These are phyloP conservation scores for Phacellophora camtschatica DNA, from an alignment of 30 jellyfish, hydroid and myxozoan genomes.

Conservation along the genomic window DNA sequence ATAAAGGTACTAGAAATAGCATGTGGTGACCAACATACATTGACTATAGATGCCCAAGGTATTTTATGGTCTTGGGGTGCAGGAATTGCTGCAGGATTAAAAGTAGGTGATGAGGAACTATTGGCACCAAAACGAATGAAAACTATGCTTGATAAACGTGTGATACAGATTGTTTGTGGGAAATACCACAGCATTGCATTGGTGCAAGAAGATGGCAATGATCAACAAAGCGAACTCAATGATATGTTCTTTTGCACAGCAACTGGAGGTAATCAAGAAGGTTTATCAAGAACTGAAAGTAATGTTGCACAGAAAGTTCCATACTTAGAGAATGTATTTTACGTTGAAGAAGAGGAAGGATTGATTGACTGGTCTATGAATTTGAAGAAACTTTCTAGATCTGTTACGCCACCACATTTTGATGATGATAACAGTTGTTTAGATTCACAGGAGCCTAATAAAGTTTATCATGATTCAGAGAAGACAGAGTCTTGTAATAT, in stretches of 20 bases:
- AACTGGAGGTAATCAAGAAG: constrained; percentile 51
- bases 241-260: constrained; percentile 17
- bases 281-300: constrained; percentile 45
- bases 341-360: constrained; percentile 50
- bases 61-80: constrained; percentile 90
- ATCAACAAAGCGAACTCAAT: neutral
- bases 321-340: constrained; percentile 63
- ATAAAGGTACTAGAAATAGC: constrained; percentile 46
- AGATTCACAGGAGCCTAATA: neutral
- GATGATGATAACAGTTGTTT: neutral
- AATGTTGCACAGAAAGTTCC: constrained; percentile 58
- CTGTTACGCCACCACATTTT: constrained; percentile 22
- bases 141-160: constrained; percentile 56
- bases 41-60: constrained; percentile 79
- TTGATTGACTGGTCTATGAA: constrained; percentile 46
- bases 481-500: neutral
- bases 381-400: constrained; percentile 35
- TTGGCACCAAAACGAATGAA: constrained; percentile 57
- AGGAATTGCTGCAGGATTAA: constrained; percentile 87
- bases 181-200: constrained; percentile 73
- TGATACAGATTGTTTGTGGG: constrained; percentile 71
- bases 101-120: constrained; percentile 55
- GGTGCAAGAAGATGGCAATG: constrained; percentile 79
- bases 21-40: constrained; percentile 81
- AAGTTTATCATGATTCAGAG: neutral